Base-by-base conservation (phyloP, 2,113 vertebrate genomes). In the Eonycteris spelaea region DNA sequence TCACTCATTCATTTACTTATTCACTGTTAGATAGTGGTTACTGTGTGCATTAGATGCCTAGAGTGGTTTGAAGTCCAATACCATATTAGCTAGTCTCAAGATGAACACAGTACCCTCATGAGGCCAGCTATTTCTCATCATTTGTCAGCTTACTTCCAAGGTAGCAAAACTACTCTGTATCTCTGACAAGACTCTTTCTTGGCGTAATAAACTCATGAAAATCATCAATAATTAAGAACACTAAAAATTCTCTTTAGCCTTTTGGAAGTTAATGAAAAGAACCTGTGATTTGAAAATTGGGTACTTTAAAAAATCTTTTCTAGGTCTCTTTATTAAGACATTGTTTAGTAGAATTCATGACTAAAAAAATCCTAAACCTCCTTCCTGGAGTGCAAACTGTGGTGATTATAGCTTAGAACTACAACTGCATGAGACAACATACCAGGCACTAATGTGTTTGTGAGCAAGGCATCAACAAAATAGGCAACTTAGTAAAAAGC, bases 261-360 rank as follows among this genome's bases (percentile, higher is more conserved):
- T 80, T 96, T 88, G 38, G 33, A 94, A 92, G 45, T 75, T 77
- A 95, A 55, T 61, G n/a, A 86, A 96, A 96, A 91, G 26, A 82
- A 83, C 38, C 28, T 61, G 4, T 19, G n/a, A 93, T 57, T 87
- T 96, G 35, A 93, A 95, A 96, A 24, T 5, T 61, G 40, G 16
- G 5, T n/a, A 75, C 82, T 33, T 91, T n/a, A 21, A 59, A 94
- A 95, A 35, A 33, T 55, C 3, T 84, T 82, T 70, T 51, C 33
- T 30, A 18, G 38, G 28, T 38, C 30, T 68, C 43, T 63, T 90
- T 15, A 77, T 70, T 35, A 77, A 88, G 57, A 77, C 24, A 80
- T 38, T 51, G 22, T 63, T 63, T 26, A 78, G 48, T 22, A 78
- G 45, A 94, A 79, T 33, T 61, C 28, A 77, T 24, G 55, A 67